Evolutionary conservation across 2,797 vertebrate genomes (phyloP).

Genomic region (Lepilemur ruficaudatus): DNA sequence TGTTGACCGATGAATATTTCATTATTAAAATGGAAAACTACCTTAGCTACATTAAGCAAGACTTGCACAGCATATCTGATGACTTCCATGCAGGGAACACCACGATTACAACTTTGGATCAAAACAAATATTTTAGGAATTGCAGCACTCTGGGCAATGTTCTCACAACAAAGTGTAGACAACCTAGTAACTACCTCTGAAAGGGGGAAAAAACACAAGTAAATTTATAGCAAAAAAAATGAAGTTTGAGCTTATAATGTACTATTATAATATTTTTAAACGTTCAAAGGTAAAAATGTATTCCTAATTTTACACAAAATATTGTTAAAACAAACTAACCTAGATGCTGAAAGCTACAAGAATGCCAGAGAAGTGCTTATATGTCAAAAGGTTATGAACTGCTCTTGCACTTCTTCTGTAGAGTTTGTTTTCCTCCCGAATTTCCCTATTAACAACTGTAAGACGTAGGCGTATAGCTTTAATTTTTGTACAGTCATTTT

Average conservation of each 20-base stretch:
- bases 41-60: slow-evolving; percentile 97
- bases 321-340: slow-evolving; percentile 79
- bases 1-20: background rate
- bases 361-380: slow-evolving; percentile 93
- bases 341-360: slow-evolving; percentile 92
- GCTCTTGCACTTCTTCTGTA: slow-evolving; percentile 91
- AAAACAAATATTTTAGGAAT: slow-evolving; percentile 89
- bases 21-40: slow-evolving; percentile 74
- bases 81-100: slow-evolving; percentile 96
- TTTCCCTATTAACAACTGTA: slow-evolving; percentile 82
- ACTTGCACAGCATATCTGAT: slow-evolving; percentile 93
- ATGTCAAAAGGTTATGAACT: slow-evolving; percentile 90
- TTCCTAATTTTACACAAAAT: background rate
- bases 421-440: slow-evolving; percentile 91
- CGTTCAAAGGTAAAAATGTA: background rate
- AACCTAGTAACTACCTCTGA: slow-evolving; percentile 93
- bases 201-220: background rate
- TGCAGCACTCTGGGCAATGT: slow-evolving; percentile 91
- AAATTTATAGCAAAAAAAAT: background rate
- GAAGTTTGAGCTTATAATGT: background rate
- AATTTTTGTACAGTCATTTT: slow-evolving; percentile 85
- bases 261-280: background rate
- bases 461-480: slow-evolving; percentile 87
- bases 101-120: slow-evolving; percentile 95
- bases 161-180: slow-evolving; percentile 94